Percentiles rank a stretch among this genome's conserved stretches.
Evolutionary conservation across 2,797 vertebrate genomes (phyloP).

Genomic region (Chaunax sp.): DNA sequence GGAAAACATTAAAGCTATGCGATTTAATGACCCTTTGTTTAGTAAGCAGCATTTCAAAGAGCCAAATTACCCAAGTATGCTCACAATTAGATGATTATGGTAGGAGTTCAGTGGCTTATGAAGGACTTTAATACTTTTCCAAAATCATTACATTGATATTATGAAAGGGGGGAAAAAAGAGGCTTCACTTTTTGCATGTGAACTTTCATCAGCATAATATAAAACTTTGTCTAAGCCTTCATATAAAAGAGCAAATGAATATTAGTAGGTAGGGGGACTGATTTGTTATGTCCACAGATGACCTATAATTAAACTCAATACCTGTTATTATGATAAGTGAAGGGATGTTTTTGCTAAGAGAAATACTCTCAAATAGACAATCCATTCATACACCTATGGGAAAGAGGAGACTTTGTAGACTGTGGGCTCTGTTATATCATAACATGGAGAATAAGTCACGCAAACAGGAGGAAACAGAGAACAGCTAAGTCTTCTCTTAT

Average conservation of each 20-base stretch:
- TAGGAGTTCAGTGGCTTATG: conserved; percentile 18
- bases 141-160: conserved; percentile 39
- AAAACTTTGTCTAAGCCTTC: conserved; percentile 36
- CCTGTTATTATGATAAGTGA: conserved; percentile 63
- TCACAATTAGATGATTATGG: conserved; percentile 36
- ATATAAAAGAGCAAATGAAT: conserved; percentile 41
- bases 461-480: conserved; percentile 16
- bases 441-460: conserved; percentile 6
- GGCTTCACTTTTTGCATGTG: conserved; percentile 33
- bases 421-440: conserved; percentile 52
- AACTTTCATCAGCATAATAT: conserved; percentile 35
- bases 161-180: conserved; percentile 32
- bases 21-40: conserved; percentile 59
- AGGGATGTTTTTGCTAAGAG: conserved; percentile 60
- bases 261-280: conserved; percentile 33
- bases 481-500: background rate
- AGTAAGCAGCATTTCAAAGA: conserved; percentile 61
- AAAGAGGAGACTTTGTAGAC: conserved; percentile 70
- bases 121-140: conserved; percentile 17
- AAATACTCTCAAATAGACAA: conserved; percentile 78
- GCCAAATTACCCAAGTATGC: conserved; percentile 37
- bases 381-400: conserved; percentile 73
- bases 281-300: conserved; percentile 48
- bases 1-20: conserved; percentile 41
- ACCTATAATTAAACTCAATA: conserved; percentile 76